These are phyloP conservation scores for Oryctolagus cuniculus DNA, from an alignment of 2,113 vertebrate genomes.

Conservation along the genomic window DNA sequence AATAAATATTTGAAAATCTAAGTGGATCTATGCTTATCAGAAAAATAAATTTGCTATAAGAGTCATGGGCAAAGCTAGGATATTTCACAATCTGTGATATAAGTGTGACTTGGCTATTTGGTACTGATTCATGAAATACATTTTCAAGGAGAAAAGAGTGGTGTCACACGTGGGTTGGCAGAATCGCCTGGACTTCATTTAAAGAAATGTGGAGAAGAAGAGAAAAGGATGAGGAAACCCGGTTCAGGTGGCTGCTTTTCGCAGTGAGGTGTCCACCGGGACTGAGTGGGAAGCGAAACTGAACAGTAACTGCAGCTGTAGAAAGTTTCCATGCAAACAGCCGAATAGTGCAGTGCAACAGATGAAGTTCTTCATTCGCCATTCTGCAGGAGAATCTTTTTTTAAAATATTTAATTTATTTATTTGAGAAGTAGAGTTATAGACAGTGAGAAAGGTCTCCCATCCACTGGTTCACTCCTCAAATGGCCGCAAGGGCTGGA, in stretches of 20 bases:
- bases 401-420: no score
- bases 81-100: not conserved
- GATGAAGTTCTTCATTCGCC: not conserved
- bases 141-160: not conserved
- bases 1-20: not conserved
- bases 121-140: not conserved
- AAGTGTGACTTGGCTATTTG: not conserved
- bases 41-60: not conserved
- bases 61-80: not conserved
- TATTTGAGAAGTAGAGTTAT: no score
- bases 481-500: no score
- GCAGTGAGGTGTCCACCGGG: no score
- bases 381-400: not conserved
- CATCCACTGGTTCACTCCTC: no score
- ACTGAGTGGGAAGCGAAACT: no score
- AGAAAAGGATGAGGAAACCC: no score
- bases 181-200: not conserved
- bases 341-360: not conserved
- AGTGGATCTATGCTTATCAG: not conserved
- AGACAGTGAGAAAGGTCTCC: no score
- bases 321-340: not conserved
- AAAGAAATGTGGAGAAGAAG: not conserved
- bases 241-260: no score
- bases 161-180: not conserved
- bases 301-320: not conserved